phyloP scores from a whole-genome alignment of 53 echinoderm and acorn worm genomes.

The Paelopatides confundens region DNA sequence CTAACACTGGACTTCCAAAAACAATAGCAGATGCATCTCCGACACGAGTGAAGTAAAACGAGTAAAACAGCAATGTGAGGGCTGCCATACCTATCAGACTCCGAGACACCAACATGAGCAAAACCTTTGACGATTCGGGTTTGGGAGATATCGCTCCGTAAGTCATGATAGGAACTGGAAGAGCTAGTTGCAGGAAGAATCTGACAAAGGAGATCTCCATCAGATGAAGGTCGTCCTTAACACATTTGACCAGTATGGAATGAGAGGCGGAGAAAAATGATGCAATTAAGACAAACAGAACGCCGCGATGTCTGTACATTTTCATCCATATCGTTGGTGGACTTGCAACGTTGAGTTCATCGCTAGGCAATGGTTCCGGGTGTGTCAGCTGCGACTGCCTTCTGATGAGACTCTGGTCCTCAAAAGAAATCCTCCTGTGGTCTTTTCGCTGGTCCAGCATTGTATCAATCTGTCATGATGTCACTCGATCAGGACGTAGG shows the following conservation, averaged over 20 bases:
- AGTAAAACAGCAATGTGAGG: neutral
- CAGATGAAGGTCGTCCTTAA: neutral
- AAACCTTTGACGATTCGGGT: neutral
- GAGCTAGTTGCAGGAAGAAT: neutral
- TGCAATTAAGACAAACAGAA: neutral
- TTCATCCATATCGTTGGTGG: neutral
- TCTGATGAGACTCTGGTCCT: neutral
- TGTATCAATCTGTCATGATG: too few relatives aligned
- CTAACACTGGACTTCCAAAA: slow-evolving; percentile 12
- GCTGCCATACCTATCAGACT: neutral
- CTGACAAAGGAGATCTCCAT: neutral
- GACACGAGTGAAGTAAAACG: neutral
- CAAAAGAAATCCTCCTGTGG: neutral
- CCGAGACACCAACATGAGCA: slow-evolving; percentile 3
- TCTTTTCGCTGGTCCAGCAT: neutral
- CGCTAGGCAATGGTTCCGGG: neutral
- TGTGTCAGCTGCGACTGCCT: neutral
- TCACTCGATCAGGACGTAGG: too few relatives aligned
- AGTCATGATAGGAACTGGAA: neutral
- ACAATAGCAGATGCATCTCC: slow-evolving; percentile 31
- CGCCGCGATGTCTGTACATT: neutral
- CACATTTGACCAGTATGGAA: neutral
- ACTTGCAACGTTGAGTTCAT: neutral
- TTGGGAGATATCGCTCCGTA: neutral
- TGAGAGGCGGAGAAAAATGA: neutral